These are phyloP conservation scores for Ridgeia piscesae DNA, from an alignment of 1,140 invertebrate species.

Conservation along the genomic window DNA sequence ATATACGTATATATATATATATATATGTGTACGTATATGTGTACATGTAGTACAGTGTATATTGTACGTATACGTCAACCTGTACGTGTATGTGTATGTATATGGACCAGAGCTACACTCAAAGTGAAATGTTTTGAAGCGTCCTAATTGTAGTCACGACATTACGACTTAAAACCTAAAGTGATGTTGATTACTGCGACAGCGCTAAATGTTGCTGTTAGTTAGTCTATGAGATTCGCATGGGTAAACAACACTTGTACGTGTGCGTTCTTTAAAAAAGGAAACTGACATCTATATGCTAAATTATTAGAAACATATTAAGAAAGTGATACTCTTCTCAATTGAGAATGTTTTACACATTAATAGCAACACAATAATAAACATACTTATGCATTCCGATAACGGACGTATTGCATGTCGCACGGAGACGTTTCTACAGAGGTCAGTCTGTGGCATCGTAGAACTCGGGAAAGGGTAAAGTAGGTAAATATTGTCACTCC, in stretches of 20 bases:
- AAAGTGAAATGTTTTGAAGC: background rate
- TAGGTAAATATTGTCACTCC: too few relatives aligned
- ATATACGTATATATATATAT: too few relatives aligned
- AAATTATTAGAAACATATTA: background rate
- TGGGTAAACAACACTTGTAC: too few relatives aligned
- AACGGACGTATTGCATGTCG: background rate
- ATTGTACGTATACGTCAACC: too few relatives aligned
- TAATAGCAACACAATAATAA: background rate
- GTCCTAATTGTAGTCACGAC: background rate
- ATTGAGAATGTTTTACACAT: background rate
- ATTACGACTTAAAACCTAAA: background rate
- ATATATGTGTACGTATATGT: too few relatives aligned
- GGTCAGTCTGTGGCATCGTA: too few relatives aligned
- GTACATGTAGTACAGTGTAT: too few relatives aligned
- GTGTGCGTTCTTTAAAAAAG: background rate
- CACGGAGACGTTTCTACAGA: too few relatives aligned
- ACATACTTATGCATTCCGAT: background rate
- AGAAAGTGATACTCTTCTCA: background rate
- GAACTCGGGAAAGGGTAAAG: too few relatives aligned
- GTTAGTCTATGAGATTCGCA: background rate
- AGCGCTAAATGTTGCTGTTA: background rate
- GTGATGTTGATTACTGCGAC: background rate
- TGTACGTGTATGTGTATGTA: too few relatives aligned
- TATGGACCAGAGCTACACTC: too few relatives aligned
- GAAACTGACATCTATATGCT: background rate